A percentile compares a stretch with the other conserved stretches of the same genome.
phyloP scores from a whole-genome alignment of 35 echinoderm and acorn worm species.

The Diadema setosum region DNA sequence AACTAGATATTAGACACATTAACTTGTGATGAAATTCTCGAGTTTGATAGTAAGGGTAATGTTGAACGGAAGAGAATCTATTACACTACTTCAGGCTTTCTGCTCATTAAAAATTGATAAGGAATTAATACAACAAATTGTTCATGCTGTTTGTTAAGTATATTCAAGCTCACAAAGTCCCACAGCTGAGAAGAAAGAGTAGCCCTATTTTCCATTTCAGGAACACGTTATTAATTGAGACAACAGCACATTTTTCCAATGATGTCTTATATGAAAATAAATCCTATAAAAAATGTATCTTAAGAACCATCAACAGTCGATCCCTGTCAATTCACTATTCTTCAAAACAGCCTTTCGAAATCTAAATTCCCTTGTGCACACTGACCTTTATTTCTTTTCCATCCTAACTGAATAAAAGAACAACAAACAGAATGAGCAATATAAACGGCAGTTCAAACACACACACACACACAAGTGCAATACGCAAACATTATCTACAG shows the following conservation, averaged over 20 bases:
- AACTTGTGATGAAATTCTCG: no score
- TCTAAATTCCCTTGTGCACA: no score
- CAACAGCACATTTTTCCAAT: background rate
- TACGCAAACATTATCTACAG: no score
- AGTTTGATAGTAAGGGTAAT: no score
- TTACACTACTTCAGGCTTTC: no score
- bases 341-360: no score
- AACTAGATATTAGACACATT: background rate
- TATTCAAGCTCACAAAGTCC: background rate
- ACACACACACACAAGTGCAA: no score
- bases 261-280: background rate
- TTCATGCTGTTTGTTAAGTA: background rate
- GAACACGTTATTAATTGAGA: background rate
- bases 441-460: no score
- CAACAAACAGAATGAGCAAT: no score
- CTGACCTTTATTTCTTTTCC: no score
- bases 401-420: no score
- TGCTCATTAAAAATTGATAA: background rate
- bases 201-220: background rate
- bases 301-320: background rate
- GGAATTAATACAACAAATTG: background rate
- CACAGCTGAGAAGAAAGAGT: background rate
- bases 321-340: no score
- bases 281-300: background rate
- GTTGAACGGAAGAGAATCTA: background rate